Percentiles rank a stretch among this genome's conserved stretches.
Evolutionary conservation across 2,113 vertebrate genomes (phyloP).

Genomic region (Oreochromis niloticus): DNA sequence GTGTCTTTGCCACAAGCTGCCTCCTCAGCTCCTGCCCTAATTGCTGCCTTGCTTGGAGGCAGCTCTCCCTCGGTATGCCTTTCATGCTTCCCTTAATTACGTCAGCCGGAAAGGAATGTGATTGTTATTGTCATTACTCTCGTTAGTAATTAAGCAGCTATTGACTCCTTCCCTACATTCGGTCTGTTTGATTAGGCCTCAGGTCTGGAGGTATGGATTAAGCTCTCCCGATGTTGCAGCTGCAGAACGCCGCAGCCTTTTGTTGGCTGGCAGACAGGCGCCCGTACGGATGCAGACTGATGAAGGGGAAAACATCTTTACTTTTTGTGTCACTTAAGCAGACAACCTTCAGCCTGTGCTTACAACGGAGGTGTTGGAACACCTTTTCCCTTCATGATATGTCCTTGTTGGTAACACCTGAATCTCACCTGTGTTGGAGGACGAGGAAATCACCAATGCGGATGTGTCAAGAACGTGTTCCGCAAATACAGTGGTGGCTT

Average conservation of each 20-base stretch:
- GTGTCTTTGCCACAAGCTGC: conserved; percentile 36
- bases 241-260: not conserved
- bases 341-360: conserved; percentile 9
- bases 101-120: conserved; percentile 38
- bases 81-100: conserved; percentile 34
- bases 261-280: not conserved
- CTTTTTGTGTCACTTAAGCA: not conserved
- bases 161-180: conserved; percentile 42
- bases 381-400: not conserved
- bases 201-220: conserved; percentile 55
- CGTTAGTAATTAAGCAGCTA: conserved; percentile 63
- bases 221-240: not conserved
- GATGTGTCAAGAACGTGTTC: not conserved
- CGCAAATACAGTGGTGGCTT: not conserved
- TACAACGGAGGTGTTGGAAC: not conserved
- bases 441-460: not conserved
- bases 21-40: conserved; percentile 38
- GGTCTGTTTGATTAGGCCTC: conserved; percentile 50
- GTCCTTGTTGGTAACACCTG: not conserved
- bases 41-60: conserved; percentile 62
- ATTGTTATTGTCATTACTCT: conserved; percentile 62
- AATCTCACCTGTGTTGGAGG: not conserved
- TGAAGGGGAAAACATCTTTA: not conserved
- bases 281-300: not conserved
- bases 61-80: conserved; percentile 34